These are phyloP conservation scores for Drosophila prolongata DNA, from an alignment of 2,888 invertebrate genomes.

Conservation along the genomic window DNA sequence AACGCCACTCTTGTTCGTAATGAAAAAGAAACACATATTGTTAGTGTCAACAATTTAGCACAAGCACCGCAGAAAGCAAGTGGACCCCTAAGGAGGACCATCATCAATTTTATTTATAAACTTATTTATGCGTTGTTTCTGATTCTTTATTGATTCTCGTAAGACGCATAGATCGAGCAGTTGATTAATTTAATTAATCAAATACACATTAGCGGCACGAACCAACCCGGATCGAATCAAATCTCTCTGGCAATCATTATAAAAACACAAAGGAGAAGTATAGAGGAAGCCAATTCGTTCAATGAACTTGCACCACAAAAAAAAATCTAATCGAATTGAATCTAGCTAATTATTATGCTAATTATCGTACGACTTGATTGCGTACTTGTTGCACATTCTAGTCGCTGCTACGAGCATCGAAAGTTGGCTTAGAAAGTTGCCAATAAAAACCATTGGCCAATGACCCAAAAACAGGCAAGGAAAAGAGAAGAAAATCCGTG, in stretches of 20 bases:
- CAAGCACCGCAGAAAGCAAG: constrained; percentile 20
- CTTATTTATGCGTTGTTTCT: constrained; percentile 36
- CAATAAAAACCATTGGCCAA: constrained; percentile 49
- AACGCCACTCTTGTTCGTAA: constrained; percentile 8
- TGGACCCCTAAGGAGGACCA: constrained; percentile 38
- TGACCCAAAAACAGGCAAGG: constrained; percentile 55
- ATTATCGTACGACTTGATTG: constrained; percentile 24
- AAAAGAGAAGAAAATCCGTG: constrained; percentile 22
- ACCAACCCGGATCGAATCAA: constrained; percentile 47
- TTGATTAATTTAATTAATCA: constrained; percentile 78
- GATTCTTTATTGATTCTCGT: constrained; percentile 44
- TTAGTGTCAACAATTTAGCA: constrained; percentile 59
- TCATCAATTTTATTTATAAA: constrained; percentile 44
- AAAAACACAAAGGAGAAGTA: constrained; percentile 6
- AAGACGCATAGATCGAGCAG: constrained; percentile 31
- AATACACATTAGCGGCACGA: constrained; percentile 71
- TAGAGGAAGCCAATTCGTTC: constrained; percentile 53
- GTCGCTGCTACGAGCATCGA: constrained; percentile 29
- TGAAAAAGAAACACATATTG: constrained; percentile 17
- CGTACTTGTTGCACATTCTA: constrained; percentile 45
- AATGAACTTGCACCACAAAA: constrained; percentile 62
- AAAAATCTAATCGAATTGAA: constrained; percentile 12
- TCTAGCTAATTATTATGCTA: constrained; percentile 31
- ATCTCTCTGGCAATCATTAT: constrained; percentile 39
- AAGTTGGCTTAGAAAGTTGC: constrained; percentile 44